Evolutionary conservation across 2,797 vertebrate species (phyloP).

Genomic region (Varecia variegata): DNA sequence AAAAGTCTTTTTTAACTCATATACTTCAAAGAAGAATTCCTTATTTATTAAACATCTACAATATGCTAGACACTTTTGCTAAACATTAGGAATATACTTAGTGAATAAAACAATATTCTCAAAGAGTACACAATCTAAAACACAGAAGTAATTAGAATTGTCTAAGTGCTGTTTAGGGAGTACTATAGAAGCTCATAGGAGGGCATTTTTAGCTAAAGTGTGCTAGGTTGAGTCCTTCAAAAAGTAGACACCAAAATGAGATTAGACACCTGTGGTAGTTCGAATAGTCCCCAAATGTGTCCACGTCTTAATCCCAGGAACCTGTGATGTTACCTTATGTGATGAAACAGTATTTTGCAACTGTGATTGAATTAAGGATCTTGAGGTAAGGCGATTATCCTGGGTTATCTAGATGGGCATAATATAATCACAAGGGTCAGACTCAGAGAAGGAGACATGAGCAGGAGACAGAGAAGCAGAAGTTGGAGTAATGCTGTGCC

Average conservation of each 20-base stretch:
- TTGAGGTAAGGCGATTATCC: background rate
- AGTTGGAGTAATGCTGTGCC: background rate
- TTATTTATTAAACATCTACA: constrained; percentile 16
- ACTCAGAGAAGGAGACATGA: background rate
- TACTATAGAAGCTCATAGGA: background rate
- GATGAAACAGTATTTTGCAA: background rate
- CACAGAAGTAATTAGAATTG: background rate
- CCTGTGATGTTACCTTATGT: background rate
- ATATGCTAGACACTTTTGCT: background rate
- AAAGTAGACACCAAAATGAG: background rate
- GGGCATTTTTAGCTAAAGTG: background rate
- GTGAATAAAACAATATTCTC: background rate
- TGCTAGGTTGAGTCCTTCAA: background rate
- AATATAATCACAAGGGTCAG: background rate
- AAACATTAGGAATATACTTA: background rate
- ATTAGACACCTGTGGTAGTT: background rate
- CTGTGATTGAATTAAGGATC: background rate
- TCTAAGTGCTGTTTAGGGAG: background rate
- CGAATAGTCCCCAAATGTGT: background rate
- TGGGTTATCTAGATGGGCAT: background rate
- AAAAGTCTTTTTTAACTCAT: background rate
- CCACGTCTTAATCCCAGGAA: background rate
- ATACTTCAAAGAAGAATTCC: background rate
- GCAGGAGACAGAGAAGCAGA: background rate
- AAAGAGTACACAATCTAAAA: background rate